Conservation (phyloP, 2,797 vertebrate species). For the Spheniscus humboldti region DNA sequence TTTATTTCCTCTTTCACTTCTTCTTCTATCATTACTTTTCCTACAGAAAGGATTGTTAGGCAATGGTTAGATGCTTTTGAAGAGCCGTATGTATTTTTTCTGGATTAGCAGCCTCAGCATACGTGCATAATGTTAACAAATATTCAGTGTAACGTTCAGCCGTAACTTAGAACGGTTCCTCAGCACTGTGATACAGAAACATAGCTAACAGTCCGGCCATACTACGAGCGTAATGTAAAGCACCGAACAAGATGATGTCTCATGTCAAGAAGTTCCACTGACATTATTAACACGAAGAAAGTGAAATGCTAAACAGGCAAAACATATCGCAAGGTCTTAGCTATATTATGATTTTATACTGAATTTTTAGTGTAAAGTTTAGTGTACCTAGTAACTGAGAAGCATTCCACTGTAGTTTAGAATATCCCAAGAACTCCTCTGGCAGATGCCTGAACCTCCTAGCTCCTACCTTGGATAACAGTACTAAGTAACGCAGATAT, state of each 20-base stretch:
- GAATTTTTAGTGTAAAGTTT: background rate
- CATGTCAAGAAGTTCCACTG: background rate
- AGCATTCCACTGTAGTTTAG: background rate
- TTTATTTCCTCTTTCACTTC: constrained; percentile 90
- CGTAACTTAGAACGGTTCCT: background rate
- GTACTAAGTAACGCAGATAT: background rate
- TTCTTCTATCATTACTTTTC: constrained; percentile 88
- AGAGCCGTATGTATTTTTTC: background rate
- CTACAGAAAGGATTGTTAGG: constrained; percentile 63
- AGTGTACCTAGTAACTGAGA: background rate
- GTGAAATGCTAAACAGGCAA: background rate
- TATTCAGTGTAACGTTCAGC: background rate
- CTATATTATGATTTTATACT: background rate
- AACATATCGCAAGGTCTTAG: background rate
- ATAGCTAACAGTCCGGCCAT: background rate
- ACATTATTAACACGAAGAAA: background rate
- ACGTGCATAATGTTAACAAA: background rate
- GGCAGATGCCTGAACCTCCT: background rate
- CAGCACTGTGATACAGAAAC: background rate
- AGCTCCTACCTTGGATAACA: background rate
- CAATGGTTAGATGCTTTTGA: background rate
- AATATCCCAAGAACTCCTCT: background rate
- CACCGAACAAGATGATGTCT: background rate
- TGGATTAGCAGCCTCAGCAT: background rate
- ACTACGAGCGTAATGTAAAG: background rate